phyloP scores from a whole-genome alignment of 2,888 invertebrate genomes.

The Petrolisthes cinctipes region DNA sequence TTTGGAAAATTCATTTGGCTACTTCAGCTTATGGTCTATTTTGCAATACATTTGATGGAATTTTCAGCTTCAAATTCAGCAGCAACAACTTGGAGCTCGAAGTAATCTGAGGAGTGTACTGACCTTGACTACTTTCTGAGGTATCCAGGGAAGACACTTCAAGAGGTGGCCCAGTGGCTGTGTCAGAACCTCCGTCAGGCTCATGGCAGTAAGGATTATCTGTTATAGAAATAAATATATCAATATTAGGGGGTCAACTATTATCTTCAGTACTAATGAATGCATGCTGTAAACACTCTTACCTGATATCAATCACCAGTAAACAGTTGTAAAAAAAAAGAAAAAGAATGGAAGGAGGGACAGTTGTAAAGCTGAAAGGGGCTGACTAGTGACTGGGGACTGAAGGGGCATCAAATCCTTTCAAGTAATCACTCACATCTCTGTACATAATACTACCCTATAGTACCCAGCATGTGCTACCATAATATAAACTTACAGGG shows the following conservation, averaged over 20 bases:
- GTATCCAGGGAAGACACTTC: conserved; percentile 48
- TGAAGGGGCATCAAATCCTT: background rate
- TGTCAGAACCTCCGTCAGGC: conserved; percentile 25
- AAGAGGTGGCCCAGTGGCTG: conserved; percentile 16
- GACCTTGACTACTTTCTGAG: conserved; percentile 34
- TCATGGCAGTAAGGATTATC: conserved; percentile 53
- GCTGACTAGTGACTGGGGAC: background rate
- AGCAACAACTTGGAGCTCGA: background rate
- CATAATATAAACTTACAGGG: background rate
- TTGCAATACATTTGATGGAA: background rate
- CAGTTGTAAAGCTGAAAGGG: too few species aligned
- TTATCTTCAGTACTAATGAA: background rate
- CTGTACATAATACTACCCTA: background rate
- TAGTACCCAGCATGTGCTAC: background rate
- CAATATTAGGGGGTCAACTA: background rate
- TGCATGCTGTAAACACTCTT: background rate
- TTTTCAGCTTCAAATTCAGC: background rate
- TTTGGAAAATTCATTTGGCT: too few species aligned
- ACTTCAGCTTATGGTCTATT: too few species aligned
- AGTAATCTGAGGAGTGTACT: background rate
- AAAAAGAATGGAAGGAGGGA: too few species aligned
- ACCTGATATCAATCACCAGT: background rate
- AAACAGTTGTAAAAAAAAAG: background rate
- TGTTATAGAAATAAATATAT: background rate
- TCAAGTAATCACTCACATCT: background rate